These are phyloP conservation scores for Suncus etruscus DNA, from an alignment of 2,113 vertebrate genomes.

Conservation along the genomic window DNA sequence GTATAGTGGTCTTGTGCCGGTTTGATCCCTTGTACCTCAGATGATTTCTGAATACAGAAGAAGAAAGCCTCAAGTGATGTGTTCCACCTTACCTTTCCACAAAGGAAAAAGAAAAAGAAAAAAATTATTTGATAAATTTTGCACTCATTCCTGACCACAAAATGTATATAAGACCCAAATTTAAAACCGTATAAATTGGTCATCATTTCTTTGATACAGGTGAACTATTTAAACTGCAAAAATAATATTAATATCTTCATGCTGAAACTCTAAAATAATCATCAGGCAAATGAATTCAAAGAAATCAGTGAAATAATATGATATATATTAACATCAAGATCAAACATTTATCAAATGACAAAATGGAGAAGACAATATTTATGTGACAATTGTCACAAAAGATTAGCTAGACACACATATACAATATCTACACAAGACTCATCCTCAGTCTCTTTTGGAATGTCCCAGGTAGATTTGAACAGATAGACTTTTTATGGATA, in stretches of 20 bases:
- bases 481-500: background rate
- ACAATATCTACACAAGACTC: background rate
- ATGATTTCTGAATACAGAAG: too few species aligned
- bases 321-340: constrained; percentile 6
- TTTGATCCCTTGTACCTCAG: too few species aligned
- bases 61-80: too few species aligned
- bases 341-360: background rate
- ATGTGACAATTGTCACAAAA: background rate
- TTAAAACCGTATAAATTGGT: constrained; percentile 11
- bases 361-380: background rate
- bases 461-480: background rate
- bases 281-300: background rate
- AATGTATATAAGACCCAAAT: background rate
- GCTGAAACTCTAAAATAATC: background rate
- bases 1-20: too few species aligned
- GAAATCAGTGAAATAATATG: background rate
- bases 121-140: constrained; percentile 25
- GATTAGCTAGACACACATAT: background rate
- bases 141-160: background rate
- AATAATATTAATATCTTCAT: background rate
- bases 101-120: too few species aligned
- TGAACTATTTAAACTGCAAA: constrained; percentile 29
- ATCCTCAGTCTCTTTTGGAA: background rate
- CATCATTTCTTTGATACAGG: constrained; percentile 11
- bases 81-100: too few species aligned